phyloP scores from a whole-genome alignment of 2,797 vertebrate species.

The Melopsittacus undulatus region DNA sequence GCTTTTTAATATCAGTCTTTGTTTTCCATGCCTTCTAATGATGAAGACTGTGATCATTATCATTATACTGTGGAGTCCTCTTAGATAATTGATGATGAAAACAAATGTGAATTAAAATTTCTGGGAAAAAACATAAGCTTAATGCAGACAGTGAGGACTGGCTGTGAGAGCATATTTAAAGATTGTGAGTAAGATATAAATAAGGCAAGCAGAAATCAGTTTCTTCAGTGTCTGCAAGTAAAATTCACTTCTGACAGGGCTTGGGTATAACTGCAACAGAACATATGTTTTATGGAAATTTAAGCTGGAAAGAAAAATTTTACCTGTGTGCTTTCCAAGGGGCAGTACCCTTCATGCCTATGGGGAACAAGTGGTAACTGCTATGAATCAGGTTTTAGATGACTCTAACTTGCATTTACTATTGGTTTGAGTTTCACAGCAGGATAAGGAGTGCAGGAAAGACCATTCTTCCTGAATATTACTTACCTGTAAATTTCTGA shows the following conservation, averaged over 20 bases:
- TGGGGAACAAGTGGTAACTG: not conserved
- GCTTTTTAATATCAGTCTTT: not conserved
- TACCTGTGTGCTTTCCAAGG: not conserved
- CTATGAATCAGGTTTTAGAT: not conserved
- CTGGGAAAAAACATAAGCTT: not conserved
- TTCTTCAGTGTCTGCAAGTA: not conserved
- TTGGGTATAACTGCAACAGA: not conserved
- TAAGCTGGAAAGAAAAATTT: not conserved
- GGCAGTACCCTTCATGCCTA: not conserved
- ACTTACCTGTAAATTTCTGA: not conserved
- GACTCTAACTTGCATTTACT: not conserved
- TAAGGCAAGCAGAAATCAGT: not conserved
- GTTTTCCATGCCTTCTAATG: not conserved
- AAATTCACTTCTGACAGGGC: not conserved
- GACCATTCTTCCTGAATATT: not conserved
- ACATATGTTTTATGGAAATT: not conserved
- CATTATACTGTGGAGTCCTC: not conserved
- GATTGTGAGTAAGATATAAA: not conserved
- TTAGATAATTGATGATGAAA: not conserved
- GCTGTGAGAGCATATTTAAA: not conserved
- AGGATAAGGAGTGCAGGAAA: not conserved
- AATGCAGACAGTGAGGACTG: not conserved
- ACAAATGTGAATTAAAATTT: not conserved
- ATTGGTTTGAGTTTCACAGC: not conserved
- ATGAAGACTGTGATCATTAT: not conserved